Conservation (phyloP, 2,888 invertebrate genomes). For the Epinotia bilunana region DNA sequence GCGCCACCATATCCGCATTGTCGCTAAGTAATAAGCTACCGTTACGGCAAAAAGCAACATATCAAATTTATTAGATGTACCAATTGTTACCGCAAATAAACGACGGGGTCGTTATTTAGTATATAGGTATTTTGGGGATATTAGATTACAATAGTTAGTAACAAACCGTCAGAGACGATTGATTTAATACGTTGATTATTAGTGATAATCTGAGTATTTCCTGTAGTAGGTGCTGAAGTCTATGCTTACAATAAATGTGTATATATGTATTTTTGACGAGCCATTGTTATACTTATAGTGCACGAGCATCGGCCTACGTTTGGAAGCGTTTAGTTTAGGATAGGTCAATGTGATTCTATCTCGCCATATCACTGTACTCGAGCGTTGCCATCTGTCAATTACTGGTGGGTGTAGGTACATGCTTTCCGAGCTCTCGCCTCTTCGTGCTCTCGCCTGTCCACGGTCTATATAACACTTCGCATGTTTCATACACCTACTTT, state of each 20-base stretch:
- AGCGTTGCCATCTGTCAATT: conserved; percentile 50
- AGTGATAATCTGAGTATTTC: conserved; percentile 35
- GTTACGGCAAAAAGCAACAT: conserved; percentile 78
- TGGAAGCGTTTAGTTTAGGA: conserved; percentile 37
- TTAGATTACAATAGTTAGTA: conserved; percentile 56
- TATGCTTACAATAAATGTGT: conserved; percentile 42
- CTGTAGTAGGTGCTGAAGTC: conserved; percentile 43
- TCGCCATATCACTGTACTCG: conserved; percentile 38
- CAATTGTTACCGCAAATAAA: conserved; percentile 60
- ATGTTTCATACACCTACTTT: conserved; percentile 61
- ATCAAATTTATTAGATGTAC: conserved; percentile 70
- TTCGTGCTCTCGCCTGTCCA: conserved; percentile 47
- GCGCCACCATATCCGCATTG: conserved; percentile 62
- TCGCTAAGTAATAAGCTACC: conserved; percentile 54
- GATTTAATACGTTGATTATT: conserved; percentile 26
- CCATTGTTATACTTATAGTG: conserved; percentile 38
- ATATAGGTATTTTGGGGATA: conserved; percentile 57
- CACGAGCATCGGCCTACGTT: conserved; percentile 47
- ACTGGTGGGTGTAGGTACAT: conserved; percentile 46
- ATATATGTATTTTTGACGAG: conserved; percentile 39
- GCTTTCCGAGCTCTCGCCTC: conserved; percentile 47
- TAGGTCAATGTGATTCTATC: conserved; percentile 36
- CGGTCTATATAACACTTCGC: conserved; percentile 80
- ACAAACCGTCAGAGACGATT: conserved; percentile 53
- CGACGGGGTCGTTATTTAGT: conserved; percentile 74